Evolutionary conservation across 1,140 invertebrate genomes (phyloP).

Genomic region (Hyphantria cunea): DNA sequence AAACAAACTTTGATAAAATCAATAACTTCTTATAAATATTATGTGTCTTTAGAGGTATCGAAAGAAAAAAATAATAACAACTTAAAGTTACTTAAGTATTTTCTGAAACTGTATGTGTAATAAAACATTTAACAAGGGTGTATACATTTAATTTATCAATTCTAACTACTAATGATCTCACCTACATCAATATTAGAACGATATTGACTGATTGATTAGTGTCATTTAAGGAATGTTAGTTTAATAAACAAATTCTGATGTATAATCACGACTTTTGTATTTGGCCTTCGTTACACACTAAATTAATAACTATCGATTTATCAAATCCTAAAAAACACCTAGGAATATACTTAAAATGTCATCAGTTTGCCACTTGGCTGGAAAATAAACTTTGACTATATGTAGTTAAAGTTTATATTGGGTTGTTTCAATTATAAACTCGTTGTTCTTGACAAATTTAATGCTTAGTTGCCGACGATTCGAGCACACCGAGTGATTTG

Average conservation of each 20-base stretch:
- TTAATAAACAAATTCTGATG: too few relatives aligned
- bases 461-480: conserved; percentile 26
- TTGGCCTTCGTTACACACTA: conserved; percentile 4
- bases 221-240: not conserved
- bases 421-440: conserved; percentile 14
- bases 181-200: too few relatives aligned
- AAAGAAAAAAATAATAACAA: too few relatives aligned
- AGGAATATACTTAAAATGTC: conserved; percentile 1
- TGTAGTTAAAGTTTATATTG: conserved; percentile 12
- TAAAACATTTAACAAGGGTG: too few relatives aligned
- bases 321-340: conserved; percentile 14
- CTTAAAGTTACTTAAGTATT: too few relatives aligned
- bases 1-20: too few relatives aligned
- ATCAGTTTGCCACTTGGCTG: not conserved
- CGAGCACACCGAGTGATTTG: conserved; percentile 29
- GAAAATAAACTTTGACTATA: conserved; percentile 22
- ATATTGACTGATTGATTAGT: not conserved
- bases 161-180: too few relatives aligned
- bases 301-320: conserved; percentile 25
- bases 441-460: conserved; percentile 32
- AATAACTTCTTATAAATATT: too few relatives aligned
- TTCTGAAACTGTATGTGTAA: too few relatives aligned
- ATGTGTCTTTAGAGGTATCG: too few relatives aligned
- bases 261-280: too few relatives aligned
- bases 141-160: too few relatives aligned